Evolutionary conservation across 1,140 invertebrate genomes (phyloP), one percentile per base, ranked within the genome.

Genomic region (Coelopa frigida): DNA sequence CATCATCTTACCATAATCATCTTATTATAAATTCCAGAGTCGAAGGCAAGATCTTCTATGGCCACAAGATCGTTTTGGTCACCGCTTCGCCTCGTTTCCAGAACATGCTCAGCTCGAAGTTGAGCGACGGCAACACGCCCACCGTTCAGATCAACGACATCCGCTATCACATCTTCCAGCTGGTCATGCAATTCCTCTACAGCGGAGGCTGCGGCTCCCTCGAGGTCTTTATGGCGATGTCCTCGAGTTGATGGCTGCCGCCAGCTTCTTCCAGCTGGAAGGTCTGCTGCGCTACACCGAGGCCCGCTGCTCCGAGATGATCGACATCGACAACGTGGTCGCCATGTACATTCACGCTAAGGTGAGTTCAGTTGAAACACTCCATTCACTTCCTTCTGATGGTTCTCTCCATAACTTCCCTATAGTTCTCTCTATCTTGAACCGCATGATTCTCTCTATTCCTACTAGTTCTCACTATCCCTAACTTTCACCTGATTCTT

Each of bases 341-440:
- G 89, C 88, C 23, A 88, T 93, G 75, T 93, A 93, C 58, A 91
- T 93, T 59, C 89, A 93, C 62, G 89, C 89, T 26, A 93, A 92
- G 81, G 87, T 89, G 73, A 43, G 41, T 50, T 48, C 4, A 15
- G 2, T 15, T 11, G n/a, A 8, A 18, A 14, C 8, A 8, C 5
- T 26, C 3, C 11, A 23, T 35, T 3, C 5, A 38, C 18, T 46
- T 23, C 10, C 11, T 17, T 6, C 3, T 3, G 12, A 12, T 22
- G 12, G 8, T 14, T 4, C 3, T 6, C 12, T 7, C n/a, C 5
- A 35, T 17, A 7, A 14, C n/a, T 35, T 14, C n/a, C n/a, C 33
- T 20, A 4, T 31, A 8, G 41, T 8, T 15, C 4, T n/a, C n/a
- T n/a, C n/a, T n/a, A n/a, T n/a, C n/a, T n/a, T n/a, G n/a, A n/a